A percentile compares a stretch with the other conserved stretches of the same genome.
phyloP scores from a whole-genome alignment of 2,888 invertebrate species.

The Deilephila elpenor region DNA sequence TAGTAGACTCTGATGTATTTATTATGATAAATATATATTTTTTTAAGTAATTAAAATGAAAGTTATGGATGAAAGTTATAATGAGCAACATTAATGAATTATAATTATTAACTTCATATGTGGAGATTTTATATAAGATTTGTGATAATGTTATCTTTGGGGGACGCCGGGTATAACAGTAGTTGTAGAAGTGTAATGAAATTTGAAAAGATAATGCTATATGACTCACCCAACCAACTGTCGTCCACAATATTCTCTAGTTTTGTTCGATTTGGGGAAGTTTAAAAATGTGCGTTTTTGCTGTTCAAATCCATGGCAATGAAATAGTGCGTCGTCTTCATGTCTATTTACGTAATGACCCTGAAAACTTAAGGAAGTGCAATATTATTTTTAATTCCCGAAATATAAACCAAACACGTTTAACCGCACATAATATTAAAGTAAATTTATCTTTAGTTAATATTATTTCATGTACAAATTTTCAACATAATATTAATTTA shows the following conservation, averaged over 20 bases:
- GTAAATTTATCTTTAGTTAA: not conserved
- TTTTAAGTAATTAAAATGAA: no score
- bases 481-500: slow-evolving; percentile 38
- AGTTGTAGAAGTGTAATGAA: no score
- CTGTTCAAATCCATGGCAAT: slow-evolving; percentile 61
- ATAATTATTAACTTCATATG: no score
- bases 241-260: slow-evolving; percentile 88
- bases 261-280: slow-evolving; percentile 73
- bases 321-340: slow-evolving; percentile 58
- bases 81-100: no score
- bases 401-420: not conserved
- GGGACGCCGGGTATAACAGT: no score
- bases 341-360: slow-evolving; percentile 80
- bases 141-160: no score
- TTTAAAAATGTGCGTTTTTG: slow-evolving; percentile 70
- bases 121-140: no score
- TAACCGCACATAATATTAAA: not conserved
- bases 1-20: no score
- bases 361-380: slow-evolving; percentile 73
- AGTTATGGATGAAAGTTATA: no score
- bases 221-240: slow-evolving; percentile 89
- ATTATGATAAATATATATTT: no score
- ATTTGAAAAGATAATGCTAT: slow-evolving; percentile 1
- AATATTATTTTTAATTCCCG: not conserved
- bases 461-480: not conserved